Percentiles rank a stretch among this genome's conserved stretches.
phyloP scores from a whole-genome alignment of 2,888 invertebrate genomes.

The Meteorus cinctellus region DNA sequence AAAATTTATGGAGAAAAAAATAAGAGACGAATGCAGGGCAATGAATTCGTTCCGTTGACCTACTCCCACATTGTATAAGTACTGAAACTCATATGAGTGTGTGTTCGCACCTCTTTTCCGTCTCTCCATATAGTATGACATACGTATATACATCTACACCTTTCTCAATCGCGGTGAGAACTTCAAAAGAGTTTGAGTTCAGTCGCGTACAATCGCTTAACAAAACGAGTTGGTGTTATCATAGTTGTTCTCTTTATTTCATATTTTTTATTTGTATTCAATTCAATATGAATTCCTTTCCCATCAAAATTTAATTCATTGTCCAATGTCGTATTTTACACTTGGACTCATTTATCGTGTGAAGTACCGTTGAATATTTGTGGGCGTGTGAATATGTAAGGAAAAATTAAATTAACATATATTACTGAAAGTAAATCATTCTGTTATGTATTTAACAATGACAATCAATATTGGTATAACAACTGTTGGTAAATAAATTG shows the following conservation, averaged over 20 bases:
- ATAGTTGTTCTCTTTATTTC: background rate
- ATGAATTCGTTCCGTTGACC: conserved; percentile 64
- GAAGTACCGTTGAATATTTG: background rate
- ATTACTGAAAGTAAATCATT: no score
- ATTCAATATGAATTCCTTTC: background rate
- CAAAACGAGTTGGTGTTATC: conserved; percentile 32
- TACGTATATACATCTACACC: conserved; percentile 42
- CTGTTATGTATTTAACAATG: no score
- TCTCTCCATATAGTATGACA: conserved; percentile 42
- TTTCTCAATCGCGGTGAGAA: conserved; percentile 39
- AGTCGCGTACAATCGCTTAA: conserved; percentile 51
- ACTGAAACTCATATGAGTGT: conserved; percentile 43
- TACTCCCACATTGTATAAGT: conserved; percentile 63
- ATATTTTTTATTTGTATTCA: background rate
- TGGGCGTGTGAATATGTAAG: background rate
- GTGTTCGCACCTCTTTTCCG: background rate
- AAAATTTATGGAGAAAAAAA: conserved; percentile 1
- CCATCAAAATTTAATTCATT: background rate
- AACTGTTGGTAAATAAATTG: no score
- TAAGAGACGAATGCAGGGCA: conserved; percentile 41
- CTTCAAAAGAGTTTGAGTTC: conserved; percentile 38
- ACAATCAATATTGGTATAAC: no score
- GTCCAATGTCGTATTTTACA: background rate
- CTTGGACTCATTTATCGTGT: background rate
- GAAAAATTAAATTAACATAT: background rate